These are phyloP conservation scores for Megaceryle maxima DNA, from an alignment of 2,113 vertebrate genomes.

Conservation along the genomic window DNA sequence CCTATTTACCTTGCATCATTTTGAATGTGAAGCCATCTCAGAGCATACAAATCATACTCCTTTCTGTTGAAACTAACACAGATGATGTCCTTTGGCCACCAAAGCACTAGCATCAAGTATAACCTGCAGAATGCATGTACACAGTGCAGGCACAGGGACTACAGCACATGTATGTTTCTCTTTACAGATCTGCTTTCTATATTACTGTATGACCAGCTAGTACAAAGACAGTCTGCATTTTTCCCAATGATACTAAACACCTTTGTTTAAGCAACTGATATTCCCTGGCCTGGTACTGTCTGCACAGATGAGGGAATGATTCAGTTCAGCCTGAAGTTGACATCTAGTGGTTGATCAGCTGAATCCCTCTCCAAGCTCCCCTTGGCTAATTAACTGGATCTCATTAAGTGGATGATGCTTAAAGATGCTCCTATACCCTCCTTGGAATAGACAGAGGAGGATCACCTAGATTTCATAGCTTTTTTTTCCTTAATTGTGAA, in stretches of 20 bases:
- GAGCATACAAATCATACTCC: neutral
- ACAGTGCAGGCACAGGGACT: neutral
- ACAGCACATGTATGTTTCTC: rapidly evolving
- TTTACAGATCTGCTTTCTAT: neutral
- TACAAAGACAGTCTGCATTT: neutral
- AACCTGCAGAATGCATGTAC: rapidly evolving
- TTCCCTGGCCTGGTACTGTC: neutral
- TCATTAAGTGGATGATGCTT: neutral
- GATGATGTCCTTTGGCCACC: neutral
- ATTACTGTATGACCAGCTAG: neutral
- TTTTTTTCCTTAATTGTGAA: neutral
- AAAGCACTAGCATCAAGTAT: neutral
- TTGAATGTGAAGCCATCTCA: neutral
- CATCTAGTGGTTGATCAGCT: neutral
- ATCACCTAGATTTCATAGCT: neutral
- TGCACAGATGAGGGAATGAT: neutral
- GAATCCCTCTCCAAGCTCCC: neutral
- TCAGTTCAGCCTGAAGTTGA: neutral
- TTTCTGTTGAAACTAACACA: neutral
- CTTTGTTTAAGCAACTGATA: neutral
- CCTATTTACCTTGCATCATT: rapidly evolving
- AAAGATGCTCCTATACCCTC: neutral
- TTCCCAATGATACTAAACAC: neutral
- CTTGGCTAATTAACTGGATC: neutral
- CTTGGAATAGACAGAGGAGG: neutral